These are phyloP conservation scores for Yponomeuta cagnagella DNA, from an alignment of 2,888 invertebrate species.

Conservation along the genomic window DNA sequence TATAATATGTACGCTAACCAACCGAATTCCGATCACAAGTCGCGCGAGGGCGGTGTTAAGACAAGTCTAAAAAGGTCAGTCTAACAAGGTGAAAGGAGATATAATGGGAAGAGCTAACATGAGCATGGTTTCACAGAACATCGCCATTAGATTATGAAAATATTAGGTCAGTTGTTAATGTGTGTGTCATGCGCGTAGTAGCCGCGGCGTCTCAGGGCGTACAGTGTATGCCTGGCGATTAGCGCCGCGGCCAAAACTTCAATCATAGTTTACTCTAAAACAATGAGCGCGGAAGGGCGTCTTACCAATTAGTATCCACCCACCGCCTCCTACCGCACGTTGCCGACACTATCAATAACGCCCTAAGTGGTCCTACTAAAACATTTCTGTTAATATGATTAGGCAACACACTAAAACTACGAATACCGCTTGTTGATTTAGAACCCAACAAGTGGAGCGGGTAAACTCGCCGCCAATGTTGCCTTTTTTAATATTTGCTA, in stretches of 20 bases:
- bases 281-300: conserved; percentile 72
- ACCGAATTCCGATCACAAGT: background rate
- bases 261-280: conserved; percentile 74
- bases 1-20: background rate
- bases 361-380: conserved; percentile 59
- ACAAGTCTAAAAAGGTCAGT: conserved; percentile 71
- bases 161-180: conserved; percentile 73
- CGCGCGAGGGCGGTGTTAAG: conserved; percentile 46
- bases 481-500: conserved; percentile 16
- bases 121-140: conserved; percentile 73
- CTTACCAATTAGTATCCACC: conserved; percentile 71
- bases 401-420: conserved; percentile 35
- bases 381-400: conserved; percentile 45
- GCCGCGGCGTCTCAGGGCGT: conserved; percentile 31
- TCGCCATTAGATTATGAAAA: conserved; percentile 76
- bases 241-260: conserved; percentile 67
- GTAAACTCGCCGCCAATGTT: background rate
- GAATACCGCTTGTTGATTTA: conserved; percentile 1
- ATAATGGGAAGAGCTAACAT: conserved; percentile 68
- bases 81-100: conserved; percentile 67
- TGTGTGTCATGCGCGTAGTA: conserved; percentile 65
- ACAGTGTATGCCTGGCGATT: conserved; percentile 57
- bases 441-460: background rate
- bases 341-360: conserved; percentile 37
- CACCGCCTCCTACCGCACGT: conserved; percentile 60